These are phyloP conservation scores for Sebastes itinus DNA, from an alignment of 2,797 vertebrate genomes.

Conservation along the genomic window DNA sequence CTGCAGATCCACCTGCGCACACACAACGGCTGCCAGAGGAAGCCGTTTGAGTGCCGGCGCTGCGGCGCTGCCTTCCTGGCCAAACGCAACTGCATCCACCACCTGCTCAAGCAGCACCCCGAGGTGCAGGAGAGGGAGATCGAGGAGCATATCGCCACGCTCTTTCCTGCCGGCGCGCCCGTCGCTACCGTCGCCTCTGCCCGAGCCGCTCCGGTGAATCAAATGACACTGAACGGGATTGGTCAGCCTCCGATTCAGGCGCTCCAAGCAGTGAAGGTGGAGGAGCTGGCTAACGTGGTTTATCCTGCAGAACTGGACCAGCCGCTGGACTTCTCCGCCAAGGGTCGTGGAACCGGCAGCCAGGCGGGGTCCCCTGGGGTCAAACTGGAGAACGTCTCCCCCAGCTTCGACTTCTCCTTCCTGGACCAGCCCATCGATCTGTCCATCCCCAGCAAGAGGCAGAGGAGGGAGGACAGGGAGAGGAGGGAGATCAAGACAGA, in stretches of 20 bases:
- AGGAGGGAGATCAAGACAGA: conserved; percentile 75
- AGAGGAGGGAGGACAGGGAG: conserved; percentile 40
- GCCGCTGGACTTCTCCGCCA: conserved; percentile 92
- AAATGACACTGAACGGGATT: conserved; percentile 55
- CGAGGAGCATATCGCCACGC: conserved; percentile 89
- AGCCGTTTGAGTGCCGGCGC: conserved; percentile 93
- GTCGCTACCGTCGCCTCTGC: conserved; percentile 1
- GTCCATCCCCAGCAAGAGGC: conserved; percentile 86
- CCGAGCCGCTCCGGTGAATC: neutral
- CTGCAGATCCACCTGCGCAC: conserved; percentile 95
- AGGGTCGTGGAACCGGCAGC: conserved; percentile 43
- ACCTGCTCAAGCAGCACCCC: conserved; percentile 95
- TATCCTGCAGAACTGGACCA: conserved; percentile 85
- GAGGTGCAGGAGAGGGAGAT: conserved; percentile 93
- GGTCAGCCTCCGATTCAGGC: conserved; percentile 64
- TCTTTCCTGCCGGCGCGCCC: conserved; percentile 72
- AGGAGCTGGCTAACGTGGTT: conserved; percentile 68
- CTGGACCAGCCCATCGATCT: conserved; percentile 90
- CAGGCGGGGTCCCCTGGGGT: conserved; percentile 80
- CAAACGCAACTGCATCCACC: conserved; percentile 95
- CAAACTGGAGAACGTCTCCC: conserved; percentile 85
- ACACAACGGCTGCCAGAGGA: conserved; percentile 92
- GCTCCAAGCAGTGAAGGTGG: conserved; percentile 86
- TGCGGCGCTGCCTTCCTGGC: conserved; percentile 92
- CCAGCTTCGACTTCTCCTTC: conserved; percentile 76